Base-by-base conservation (phyloP, 1,140 invertebrate genomes). In the Hetaerina americana region DNA sequence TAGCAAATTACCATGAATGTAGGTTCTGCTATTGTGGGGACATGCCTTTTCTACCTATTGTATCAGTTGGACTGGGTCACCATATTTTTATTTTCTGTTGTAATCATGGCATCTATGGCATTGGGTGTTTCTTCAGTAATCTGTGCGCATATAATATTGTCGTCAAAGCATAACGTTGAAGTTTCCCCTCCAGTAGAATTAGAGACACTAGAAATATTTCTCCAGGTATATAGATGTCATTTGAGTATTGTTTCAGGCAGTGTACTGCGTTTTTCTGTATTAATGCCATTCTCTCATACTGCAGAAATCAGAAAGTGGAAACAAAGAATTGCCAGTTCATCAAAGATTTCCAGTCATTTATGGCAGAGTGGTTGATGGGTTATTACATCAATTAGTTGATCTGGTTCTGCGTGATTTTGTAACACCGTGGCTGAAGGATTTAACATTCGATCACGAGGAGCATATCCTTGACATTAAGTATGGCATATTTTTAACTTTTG, bases 321-420 rank as follows among this genome's bases (percentile, higher is more conserved):
- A 57, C 22, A 57, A 10, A 12, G 40, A 57, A 57, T 18, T 57
- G 2, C 40, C 40, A n/a, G 22, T n/a, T 12, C 40, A 57, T 57
- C 22, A 18, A 10, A 12, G 88, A 79, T 84, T 90, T 77, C 88
- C 89, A 27, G 79, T 91, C 25, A 86, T 93, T 74, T 90, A 92
- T 81, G 90, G 88, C 66, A 84, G 92, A 74, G 90, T 91, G 73
- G 89, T 95, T 28, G 93, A 95, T 78, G 87, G 88, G 77, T 87
- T 92, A 73, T 77, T 95, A 15, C 91, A 94, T 76, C 90, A 94
- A 78, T 82, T 96, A 5, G 83, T 95, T 70, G 92, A 95, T 78
- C 86, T 92, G 78, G 80, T 89, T 68, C 82, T 94, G 25, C 82
- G 90, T 76, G 93, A 95, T 80, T 94, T 92, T 81, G 84, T 96